These are phyloP conservation scores for Protaetia brevitarsis DNA, from an alignment of 1,140 invertebrate species.

Conservation along the genomic window DNA sequence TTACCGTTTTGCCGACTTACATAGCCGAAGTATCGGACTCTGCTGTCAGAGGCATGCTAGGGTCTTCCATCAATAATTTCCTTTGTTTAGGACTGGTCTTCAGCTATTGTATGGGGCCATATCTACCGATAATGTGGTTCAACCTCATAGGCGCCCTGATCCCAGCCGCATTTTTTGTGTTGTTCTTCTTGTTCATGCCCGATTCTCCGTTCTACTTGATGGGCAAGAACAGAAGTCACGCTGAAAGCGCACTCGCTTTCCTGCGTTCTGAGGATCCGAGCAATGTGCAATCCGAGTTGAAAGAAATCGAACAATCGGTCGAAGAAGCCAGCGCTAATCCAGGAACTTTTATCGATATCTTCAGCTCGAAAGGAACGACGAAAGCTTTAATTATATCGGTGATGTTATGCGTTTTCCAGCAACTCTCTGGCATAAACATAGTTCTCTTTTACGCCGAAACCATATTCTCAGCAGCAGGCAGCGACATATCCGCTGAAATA, in stretches of 20 bases:
- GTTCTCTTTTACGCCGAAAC: constrained; percentile 75
- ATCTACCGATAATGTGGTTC: constrained; percentile 54
- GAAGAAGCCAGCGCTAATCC: constrained; percentile 6
- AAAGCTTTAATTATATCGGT: constrained; percentile 68
- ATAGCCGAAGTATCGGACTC: constrained; percentile 52
- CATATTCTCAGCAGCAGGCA: constrained; percentile 65
- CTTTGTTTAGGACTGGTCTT: constrained; percentile 36
- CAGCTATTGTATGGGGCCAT: constrained; percentile 60
- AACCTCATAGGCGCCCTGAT: constrained; percentile 51
- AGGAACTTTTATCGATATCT: constrained; percentile 9
- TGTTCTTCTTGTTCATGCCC: constrained; percentile 55
- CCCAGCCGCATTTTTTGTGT: constrained; percentile 52
- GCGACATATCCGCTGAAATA: constrained; percentile 54
- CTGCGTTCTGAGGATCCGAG: constrained; percentile 17
- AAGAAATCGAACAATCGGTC: constrained; percentile 3
- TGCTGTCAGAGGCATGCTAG: constrained; percentile 35
- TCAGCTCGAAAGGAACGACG: constrained; percentile 51
- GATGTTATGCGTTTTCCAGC: constrained; percentile 69
- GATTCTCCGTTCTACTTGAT: constrained; percentile 66
- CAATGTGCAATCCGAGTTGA: constrained; percentile 1
- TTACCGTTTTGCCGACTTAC: constrained; percentile 53
- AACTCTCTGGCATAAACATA: constrained; percentile 77
- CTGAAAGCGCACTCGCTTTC: constrained; percentile 31
- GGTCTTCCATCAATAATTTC: constrained; percentile 36
- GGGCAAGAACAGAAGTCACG: constrained; percentile 15